Evolutionary conservation across 64 coral and sea anemone species (phyloP).

Genomic region (Hydrozoanthus tunicans): DNA sequence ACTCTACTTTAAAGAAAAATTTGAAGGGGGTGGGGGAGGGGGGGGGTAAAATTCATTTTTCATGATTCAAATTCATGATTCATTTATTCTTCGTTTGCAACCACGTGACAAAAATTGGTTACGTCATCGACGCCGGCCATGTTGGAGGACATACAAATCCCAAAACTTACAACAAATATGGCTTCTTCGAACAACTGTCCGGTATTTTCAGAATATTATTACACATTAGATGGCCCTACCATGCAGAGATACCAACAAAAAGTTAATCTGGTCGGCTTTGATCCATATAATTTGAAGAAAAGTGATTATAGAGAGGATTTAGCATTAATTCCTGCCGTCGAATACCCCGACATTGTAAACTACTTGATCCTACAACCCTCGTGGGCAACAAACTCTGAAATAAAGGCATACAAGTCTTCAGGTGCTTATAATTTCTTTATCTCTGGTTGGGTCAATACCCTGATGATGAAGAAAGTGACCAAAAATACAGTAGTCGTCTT

Average conservation of each 20-base stretch:
- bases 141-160: not conserved
- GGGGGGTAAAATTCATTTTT: too few relatives aligned
- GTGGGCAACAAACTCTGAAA: too few relatives aligned
- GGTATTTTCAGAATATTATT: not conserved
- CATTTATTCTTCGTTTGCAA: too few relatives aligned
- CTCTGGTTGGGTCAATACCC: too few relatives aligned
- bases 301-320: not conserved
- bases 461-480: too few relatives aligned
- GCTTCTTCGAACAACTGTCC: not conserved
- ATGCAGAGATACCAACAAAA: not conserved
- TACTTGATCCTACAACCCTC: too few relatives aligned
- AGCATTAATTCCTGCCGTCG: not conserved
- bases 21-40: too few relatives aligned
- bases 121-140: not conserved
- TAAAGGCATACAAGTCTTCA: too few relatives aligned
- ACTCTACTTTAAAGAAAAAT: too few relatives aligned
- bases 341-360: not conserved
- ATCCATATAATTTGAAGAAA: not conserved
- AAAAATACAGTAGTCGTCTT: too few relatives aligned
- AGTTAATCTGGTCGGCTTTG: not conserved
- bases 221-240: not conserved
- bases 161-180: not conserved
- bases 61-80: too few relatives aligned
- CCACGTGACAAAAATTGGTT: not conserved
- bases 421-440: too few relatives aligned